These are phyloP conservation scores for Papilio elwesi DNA, from an alignment of 2,888 invertebrate species.

Conservation along the genomic window DNA sequence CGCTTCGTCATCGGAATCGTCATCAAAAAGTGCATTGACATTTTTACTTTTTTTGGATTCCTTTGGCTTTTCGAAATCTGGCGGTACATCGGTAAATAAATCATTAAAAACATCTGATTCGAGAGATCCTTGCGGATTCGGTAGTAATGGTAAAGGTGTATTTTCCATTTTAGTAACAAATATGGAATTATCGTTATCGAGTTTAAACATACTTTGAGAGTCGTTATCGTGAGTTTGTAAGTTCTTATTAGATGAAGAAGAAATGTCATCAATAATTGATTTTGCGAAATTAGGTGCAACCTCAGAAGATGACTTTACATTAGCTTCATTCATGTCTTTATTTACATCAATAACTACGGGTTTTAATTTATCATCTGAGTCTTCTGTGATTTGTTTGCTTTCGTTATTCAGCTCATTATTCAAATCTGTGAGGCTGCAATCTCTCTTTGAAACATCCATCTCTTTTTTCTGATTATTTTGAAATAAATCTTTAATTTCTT, in stretches of 20 bases:
- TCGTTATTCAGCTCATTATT: conserved; percentile 28
- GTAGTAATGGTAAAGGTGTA: conserved; percentile 40
- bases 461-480: conserved; percentile 34
- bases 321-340: neutral
- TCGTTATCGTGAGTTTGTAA: conserved; percentile 37
- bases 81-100: conserved; percentile 67
- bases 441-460: neutral
- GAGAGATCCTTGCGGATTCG: conserved; percentile 35
- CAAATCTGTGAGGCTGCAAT: conserved; percentile 30
- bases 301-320: neutral
- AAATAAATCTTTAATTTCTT: conserved; percentile 53
- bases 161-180: conserved; percentile 26
- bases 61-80: conserved; percentile 70
- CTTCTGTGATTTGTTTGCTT: conserved; percentile 21
- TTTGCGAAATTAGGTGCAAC: neutral
- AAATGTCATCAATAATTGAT: neutral
- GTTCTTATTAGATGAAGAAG: conserved; percentile 28
- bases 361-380: conserved; percentile 37
- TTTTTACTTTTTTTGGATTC: conserved; percentile 75
- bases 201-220: neutral
- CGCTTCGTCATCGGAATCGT: conserved; percentile 78
- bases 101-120: conserved; percentile 54
- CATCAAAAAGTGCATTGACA: conserved; percentile 75
- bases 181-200: conserved; percentile 20
- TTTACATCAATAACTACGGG: conserved; percentile 2